Evolutionary conservation across 2,113 vertebrate species (phyloP).

Genomic region (Protobothrops mucrosquamatus): DNA sequence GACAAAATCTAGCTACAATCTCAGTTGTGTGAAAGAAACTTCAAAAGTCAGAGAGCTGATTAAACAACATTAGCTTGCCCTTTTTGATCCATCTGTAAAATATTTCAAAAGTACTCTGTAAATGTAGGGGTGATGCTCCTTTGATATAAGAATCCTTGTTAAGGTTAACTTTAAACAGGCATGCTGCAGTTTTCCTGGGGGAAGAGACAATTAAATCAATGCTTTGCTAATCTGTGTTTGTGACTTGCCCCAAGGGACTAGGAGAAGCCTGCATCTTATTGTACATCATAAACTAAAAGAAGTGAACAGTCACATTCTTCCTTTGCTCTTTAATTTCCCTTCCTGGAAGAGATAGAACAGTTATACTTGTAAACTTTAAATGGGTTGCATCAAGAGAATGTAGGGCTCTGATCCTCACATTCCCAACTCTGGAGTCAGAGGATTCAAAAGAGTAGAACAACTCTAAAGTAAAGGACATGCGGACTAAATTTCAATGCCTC

Average conservation of each 20-base stretch:
- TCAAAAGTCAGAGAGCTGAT: constrained; percentile 63
- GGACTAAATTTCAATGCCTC: not conserved
- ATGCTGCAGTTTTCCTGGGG: constrained; percentile 22
- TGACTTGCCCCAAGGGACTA: constrained; percentile 58
- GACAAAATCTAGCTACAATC: constrained; percentile 40
- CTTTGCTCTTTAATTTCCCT: constrained; percentile 33
- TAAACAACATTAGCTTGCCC: constrained; percentile 61
- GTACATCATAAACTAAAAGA: constrained; percentile 54
- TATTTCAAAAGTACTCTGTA: constrained; percentile 67
- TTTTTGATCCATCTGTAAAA: constrained; percentile 57
- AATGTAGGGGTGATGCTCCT: constrained; percentile 56
- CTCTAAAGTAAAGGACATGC: not conserved
- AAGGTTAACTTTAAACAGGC: constrained; percentile 70
- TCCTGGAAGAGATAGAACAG: constrained; percentile 19
- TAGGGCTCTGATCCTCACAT: not conserved
- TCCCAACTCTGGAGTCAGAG: not conserved
- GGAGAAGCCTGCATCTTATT: constrained; percentile 65
- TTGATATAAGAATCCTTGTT: constrained; percentile 65
- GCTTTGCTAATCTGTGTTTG: constrained; percentile 63
- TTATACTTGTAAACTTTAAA: constrained; percentile 23
- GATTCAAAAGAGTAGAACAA: not conserved
- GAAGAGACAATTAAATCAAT: constrained; percentile 62
- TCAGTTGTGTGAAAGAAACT: constrained; percentile 57
- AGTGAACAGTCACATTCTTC: constrained; percentile 45
- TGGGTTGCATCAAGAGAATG: constrained; percentile 12